Percentiles rank a stretch among this genome's conserved stretches.
Evolutionary conservation across 2,797 vertebrate species (phyloP).

Genomic region (Takifugu rubripes): DNA sequence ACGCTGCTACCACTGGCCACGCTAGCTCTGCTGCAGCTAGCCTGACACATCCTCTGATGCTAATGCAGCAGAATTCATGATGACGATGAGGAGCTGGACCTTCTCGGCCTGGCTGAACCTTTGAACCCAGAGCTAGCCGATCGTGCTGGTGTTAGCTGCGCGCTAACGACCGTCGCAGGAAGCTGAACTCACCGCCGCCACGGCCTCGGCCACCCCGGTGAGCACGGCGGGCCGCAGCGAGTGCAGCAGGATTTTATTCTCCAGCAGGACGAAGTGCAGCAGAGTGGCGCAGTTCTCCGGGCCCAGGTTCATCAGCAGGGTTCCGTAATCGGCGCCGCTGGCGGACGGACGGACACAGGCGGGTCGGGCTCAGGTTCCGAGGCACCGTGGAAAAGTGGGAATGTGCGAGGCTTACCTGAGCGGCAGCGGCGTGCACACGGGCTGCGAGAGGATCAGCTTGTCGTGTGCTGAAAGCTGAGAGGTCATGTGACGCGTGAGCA

Average conservation of each 20-base stretch:
- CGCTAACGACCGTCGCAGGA: too few relatives aligned
- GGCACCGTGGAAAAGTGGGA: not conserved
- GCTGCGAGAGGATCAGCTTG: slow-evolving; percentile 91
- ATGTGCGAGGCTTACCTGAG: slow-evolving; percentile 81
- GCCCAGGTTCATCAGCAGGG: slow-evolving; percentile 92
- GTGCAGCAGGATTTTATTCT: slow-evolving; percentile 95
- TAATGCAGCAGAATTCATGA: too few relatives aligned
- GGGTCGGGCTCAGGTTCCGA: too few relatives aligned
- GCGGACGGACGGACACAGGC: not conserved
- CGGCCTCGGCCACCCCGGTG: slow-evolving; percentile 95
- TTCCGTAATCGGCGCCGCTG: slow-evolving; percentile 94
- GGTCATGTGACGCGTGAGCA: too few relatives aligned
- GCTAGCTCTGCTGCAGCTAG: too few relatives aligned
- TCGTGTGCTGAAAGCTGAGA: slow-evolving; percentile 91
- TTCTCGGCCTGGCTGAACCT: too few relatives aligned
- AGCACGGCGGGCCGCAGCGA: slow-evolving; percentile 94
- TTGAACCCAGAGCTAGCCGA: not conserved
- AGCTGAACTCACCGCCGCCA: slow-evolving; percentile 87
- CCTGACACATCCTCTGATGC: too few relatives aligned
- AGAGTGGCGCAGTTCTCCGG: slow-evolving; percentile 93
- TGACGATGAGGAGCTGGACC: too few relatives aligned
- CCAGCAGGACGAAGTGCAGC: slow-evolving; percentile 89
- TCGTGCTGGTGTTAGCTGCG: too few relatives aligned
- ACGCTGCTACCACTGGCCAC: too few relatives aligned
- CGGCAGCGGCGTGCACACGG: slow-evolving; percentile 94